phyloP scores from a whole-genome alignment of 2,797 vertebrate genomes.

The Poeciliopsis infans region DNA sequence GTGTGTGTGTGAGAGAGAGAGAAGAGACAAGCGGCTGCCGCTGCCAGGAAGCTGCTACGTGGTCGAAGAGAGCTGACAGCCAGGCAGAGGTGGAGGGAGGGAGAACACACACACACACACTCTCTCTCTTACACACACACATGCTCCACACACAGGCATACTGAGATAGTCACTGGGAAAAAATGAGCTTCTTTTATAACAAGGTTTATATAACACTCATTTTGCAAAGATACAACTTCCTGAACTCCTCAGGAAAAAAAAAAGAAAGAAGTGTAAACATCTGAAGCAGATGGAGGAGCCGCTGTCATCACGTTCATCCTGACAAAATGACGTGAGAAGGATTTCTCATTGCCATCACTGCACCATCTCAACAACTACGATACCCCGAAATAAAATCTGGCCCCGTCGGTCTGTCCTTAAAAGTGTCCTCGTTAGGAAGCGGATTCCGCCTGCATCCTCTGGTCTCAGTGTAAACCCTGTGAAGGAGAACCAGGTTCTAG shows the following conservation, averaged over 20 bases:
- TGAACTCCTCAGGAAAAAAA: not conserved
- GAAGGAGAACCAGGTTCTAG: not conserved
- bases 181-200: conserved; percentile 6
- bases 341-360: not conserved
- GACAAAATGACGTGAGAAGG: not conserved
- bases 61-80: conserved; percentile 73
- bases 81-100: conserved; percentile 63
- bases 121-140: not conserved
- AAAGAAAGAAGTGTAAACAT: not conserved
- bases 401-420: not conserved
- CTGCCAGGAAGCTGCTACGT: conserved; percentile 80
- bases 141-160: conserved; percentile 1
- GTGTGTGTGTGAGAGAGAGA: conserved; percentile 23
- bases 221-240: conserved; percentile 27
- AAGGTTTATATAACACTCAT: not conserved
- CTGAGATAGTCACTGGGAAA: conserved; percentile 41
- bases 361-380: not conserved
- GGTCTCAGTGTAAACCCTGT: no score
- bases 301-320: not conserved
- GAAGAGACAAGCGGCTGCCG: conserved; percentile 62
- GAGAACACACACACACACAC: conserved; percentile 2
- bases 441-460: no score
- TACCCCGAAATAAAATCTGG: not conserved
- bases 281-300: not conserved
- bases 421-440: not conserved